These are phyloP conservation scores for Ectemnius cavifrons DNA, from an alignment of 2,888 invertebrate species.

Conservation along the genomic window DNA sequence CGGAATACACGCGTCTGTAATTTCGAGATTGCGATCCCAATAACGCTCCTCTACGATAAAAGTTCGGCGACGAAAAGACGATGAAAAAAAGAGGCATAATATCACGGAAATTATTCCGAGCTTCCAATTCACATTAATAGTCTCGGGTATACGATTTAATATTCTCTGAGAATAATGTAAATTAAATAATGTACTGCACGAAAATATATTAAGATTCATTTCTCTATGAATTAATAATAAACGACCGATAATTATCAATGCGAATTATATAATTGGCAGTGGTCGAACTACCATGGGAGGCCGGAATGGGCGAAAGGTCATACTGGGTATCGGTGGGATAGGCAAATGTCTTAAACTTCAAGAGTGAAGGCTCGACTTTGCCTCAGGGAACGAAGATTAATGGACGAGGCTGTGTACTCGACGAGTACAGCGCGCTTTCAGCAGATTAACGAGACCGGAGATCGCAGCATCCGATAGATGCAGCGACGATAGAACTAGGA, in stretches of 20 bases:
- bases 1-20: too few species aligned
- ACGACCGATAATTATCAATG: too few species aligned
- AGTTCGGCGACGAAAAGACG: not conserved
- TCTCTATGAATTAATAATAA: too few species aligned
- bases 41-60: slow-evolving; percentile 8
- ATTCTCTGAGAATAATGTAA: too few species aligned
- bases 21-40: too few species aligned
- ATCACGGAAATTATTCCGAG: too few species aligned
- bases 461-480: not conserved
- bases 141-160: too few species aligned
- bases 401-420: slow-evolving; percentile 1
- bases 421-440: slow-evolving; percentile 11
- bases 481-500: not conserved
- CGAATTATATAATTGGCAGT: slow-evolving; percentile 50
- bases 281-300: slow-evolving; percentile 36
- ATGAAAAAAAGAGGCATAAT: too few species aligned
- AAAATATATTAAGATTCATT: too few species aligned
- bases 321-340: slow-evolving; percentile 13
- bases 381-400: slow-evolving; percentile 38
- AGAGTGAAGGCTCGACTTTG: slow-evolving; percentile 28
- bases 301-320: slow-evolving; percentile 53
- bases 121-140: too few species aligned
- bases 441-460: not conserved
- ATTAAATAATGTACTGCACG: too few species aligned
- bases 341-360: slow-evolving; percentile 36